Evolutionary conservation across 2,797 vertebrate species (phyloP), one percentile per base, ranked within the genome.

Genomic region (Iguana delicatissima): DNA sequence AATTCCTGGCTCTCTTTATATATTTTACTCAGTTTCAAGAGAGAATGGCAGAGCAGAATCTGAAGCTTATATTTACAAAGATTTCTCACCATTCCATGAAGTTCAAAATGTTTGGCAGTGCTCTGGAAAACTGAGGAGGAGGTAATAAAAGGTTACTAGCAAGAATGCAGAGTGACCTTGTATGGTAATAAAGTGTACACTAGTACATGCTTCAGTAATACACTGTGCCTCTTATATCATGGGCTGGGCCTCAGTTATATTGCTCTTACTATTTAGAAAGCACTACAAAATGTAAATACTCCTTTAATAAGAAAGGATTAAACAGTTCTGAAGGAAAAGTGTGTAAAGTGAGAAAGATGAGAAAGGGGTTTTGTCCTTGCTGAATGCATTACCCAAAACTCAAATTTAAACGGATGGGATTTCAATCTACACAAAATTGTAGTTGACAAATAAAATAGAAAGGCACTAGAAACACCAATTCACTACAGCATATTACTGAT

Each of bases 161-260:
- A 96, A 96, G 96, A 98, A 98, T 97, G 96, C 92, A 93, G 93
- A 96, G 95, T 94, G 95, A 96, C 98, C 98, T 98, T 98, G 96
- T 98, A 98, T 97, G 98, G 98, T 97, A 97, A 97, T 93, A 92
- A 95, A 89, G 88, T 95, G 96, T 90, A 91, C 88, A 93, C 85
- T 42, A 94, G 83, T 32, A 59, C 95, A 92, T 92, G 92, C 91
- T 95, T 94, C 89, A 92, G 93, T 82, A 88, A 89, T 84, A 91
- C 72, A 92, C 89, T 46, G 1, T 57, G 85, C 92, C 88, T 93
- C 93, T 93, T 92, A 91, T 92, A 91, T 94, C 92, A 89, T 89
- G 89, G 83, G 59, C 89, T 92, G 67, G 91, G 89, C 80, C 90
- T 85, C 90, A 42, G 38, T 91, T 86, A 14, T 87, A 85, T 26